Conservation (phyloP, 2,113 vertebrate species). For the Egretta garzetta region DNA sequence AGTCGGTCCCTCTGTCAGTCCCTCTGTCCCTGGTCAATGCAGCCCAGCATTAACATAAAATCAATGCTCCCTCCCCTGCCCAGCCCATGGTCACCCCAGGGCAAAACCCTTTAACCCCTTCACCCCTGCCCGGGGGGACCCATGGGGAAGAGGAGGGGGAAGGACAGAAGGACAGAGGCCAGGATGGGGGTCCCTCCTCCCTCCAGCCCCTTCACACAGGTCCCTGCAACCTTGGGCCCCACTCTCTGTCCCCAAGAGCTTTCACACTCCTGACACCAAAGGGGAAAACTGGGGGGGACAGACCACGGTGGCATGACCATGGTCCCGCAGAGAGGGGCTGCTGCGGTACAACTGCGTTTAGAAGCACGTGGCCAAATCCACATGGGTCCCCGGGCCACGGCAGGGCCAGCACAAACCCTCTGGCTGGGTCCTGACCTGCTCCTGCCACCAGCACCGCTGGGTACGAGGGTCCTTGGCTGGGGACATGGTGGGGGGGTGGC, state of each 20-base stretch:
- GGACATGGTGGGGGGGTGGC: accelerated
- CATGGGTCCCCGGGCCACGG: not conserved
- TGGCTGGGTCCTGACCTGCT: accelerated
- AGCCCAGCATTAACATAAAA: not conserved
- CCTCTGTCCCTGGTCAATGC: not conserved
- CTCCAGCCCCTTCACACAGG: not conserved
- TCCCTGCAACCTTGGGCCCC: not conserved
- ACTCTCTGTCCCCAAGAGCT: not conserved
- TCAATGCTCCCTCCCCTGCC: not conserved
- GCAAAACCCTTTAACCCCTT: not conserved
- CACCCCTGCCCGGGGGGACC: not conserved
- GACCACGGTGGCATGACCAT: accelerated
- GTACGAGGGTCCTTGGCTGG: not conserved
- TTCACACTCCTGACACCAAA: not conserved
- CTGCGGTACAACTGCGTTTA: accelerated
- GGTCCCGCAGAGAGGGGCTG: not conserved
- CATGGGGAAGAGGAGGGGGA: not conserved
- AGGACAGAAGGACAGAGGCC: not conserved
- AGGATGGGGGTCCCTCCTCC: accelerated
- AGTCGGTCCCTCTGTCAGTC: not conserved
- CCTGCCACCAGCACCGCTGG: not conserved
- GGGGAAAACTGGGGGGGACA: not conserved
- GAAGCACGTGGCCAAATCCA: not conserved
- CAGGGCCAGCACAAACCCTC: not conserved
- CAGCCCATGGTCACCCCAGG: not conserved